Percentiles rank a stretch among this genome's conserved stretches.
Conservation (phyloP, 2,113 vertebrate genomes). For the Cyprinodon tularosa region DNA sequence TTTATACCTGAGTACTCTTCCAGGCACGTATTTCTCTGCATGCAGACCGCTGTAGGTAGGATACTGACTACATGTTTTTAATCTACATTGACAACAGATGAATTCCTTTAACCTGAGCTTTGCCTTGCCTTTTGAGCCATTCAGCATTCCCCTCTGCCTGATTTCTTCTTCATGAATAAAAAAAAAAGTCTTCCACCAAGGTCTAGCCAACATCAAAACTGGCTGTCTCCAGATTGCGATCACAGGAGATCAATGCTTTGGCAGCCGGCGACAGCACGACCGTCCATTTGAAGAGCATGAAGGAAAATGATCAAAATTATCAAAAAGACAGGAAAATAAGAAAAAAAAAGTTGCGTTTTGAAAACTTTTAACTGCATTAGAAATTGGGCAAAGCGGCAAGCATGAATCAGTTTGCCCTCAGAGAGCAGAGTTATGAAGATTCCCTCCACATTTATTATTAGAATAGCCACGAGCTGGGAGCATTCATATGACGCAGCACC, state of each 20-base stretch:
- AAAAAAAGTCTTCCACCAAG: conserved; percentile 51
- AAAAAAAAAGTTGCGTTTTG: conserved; percentile 42
- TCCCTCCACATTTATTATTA: conserved; percentile 44
- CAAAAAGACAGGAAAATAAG: conserved; percentile 13
- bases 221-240: conserved; percentile 57
- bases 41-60: not conserved
- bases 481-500: conserved; percentile 14
- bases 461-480: conserved; percentile 34
- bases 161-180: conserved; percentile 67
- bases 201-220: conserved; percentile 68
- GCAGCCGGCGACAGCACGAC: conserved; percentile 37
- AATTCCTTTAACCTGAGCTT: not conserved
- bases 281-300: conserved; percentile 57
- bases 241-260: conserved; percentile 66
- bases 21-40: not conserved
- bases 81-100: not conserved
- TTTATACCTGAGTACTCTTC: not conserved
- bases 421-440: conserved; percentile 37
- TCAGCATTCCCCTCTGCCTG: conserved; percentile 45
- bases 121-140: conserved; percentile 9
- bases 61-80: not conserved
- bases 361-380: conserved; percentile 45
- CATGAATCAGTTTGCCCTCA: conserved; percentile 1
- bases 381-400: conserved; percentile 14
- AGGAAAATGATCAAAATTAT: conserved; percentile 52